Evolutionary conservation across 1,140 invertebrate species (phyloP).

Genomic region (Trachymyrmex cornetzi): DNA sequence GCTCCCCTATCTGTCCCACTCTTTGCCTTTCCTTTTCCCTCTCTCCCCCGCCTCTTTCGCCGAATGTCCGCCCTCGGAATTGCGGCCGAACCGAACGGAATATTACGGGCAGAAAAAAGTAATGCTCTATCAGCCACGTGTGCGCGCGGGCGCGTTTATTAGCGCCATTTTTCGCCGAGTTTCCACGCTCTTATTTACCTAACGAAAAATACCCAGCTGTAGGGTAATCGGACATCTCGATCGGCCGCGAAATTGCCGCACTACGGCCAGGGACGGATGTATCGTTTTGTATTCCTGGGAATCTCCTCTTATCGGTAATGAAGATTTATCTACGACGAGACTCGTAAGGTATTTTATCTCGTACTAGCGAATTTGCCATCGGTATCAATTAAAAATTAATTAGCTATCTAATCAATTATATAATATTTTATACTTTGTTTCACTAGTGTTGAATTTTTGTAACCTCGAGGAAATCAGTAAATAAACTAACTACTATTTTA

Average conservation of each 20-base stretch:
- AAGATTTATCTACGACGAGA: slow-evolving; percentile 51
- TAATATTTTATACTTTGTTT: no score
- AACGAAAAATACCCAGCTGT: slow-evolving; percentile 49
- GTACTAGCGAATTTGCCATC: slow-evolving; percentile 4
- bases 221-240: slow-evolving; percentile 55
- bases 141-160: slow-evolving; percentile 31
- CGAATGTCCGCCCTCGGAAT: not conserved
- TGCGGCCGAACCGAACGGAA: slow-evolving; percentile 34
- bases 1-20: not conserved
- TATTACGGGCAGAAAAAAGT: slow-evolving; percentile 41
- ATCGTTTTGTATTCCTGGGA: slow-evolving; percentile 23
- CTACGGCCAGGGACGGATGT: slow-evolving; percentile 38
- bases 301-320: slow-evolving; percentile 27
- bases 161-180: slow-evolving; percentile 50
- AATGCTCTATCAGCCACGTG: slow-evolving; percentile 22
- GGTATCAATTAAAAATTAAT: slow-evolving; percentile 13
- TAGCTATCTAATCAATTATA: not conserved
- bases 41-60: not conserved
- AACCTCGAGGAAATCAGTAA: no score
- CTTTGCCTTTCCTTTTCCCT: not conserved
- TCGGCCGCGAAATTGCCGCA: slow-evolving; percentile 58
- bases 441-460: no score
- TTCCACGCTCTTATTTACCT: slow-evolving; percentile 56
- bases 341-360: slow-evolving; percentile 36
- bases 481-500: no score